Conservation (phyloP, 2,113 vertebrate genomes). For the Odocoileus hemionus region DNA sequence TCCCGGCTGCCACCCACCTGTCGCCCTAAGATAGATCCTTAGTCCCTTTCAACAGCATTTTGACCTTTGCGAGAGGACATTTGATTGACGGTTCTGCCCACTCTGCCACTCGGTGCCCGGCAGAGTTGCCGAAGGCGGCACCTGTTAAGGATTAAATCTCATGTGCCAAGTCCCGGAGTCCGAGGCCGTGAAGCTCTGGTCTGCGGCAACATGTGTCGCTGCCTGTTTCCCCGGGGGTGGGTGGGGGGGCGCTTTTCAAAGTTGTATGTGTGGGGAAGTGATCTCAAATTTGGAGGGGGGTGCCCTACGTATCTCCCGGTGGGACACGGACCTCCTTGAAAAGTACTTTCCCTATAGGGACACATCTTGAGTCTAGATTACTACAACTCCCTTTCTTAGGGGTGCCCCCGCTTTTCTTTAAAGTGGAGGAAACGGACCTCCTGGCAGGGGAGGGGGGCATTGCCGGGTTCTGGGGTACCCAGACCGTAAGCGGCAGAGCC, state of each 20-base stretch:
- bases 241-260: not conserved
- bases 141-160: slow-evolving; percentile 65
- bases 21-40: slow-evolving; percentile 70
- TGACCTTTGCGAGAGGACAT: slow-evolving; percentile 69
- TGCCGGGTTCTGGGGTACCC: not conserved
- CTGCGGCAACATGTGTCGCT: slow-evolving; percentile 55
- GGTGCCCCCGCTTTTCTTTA: not conserved
- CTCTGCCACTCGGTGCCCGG: slow-evolving; percentile 21
- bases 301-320: not conserved
- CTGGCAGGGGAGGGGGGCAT: not conserved
- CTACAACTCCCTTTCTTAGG: not conserved
- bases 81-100: slow-evolving; percentile 56
- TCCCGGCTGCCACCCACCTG: slow-evolving; percentile 69
- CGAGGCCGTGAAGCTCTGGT: not conserved
- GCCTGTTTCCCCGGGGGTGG: slow-evolving; percentile 23
- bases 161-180: slow-evolving; percentile 34
- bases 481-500: not conserved
- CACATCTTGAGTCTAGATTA: not conserved
- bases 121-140: slow-evolving; percentile 31
- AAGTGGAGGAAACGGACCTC: not conserved
- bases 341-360: slow-evolving; percentile 8
- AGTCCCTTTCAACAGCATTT: slow-evolving; percentile 53
- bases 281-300: not conserved
- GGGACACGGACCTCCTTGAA: not conserved
- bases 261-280: not conserved